Evolutionary conservation across 53 echinoderm and acorn worm species (phyloP), one percentile per base, ranked within the genome.

Genomic region (Pentamera pediparva): DNA sequence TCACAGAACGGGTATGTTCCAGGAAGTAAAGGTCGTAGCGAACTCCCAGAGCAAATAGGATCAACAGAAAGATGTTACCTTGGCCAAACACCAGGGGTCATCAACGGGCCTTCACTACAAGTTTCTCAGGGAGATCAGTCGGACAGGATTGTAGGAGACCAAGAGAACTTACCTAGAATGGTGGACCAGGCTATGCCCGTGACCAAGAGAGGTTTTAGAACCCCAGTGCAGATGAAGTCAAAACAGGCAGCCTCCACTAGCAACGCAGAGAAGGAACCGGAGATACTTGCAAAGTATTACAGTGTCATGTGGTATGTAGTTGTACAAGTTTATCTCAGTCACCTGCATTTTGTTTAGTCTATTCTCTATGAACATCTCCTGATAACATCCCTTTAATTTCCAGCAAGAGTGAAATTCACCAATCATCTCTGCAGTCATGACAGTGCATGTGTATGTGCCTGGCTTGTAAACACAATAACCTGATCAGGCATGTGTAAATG

Each of bases 301-400:
- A 84, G 47, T 73, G 84, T 86, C 6, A 86, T 80, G 76, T 86
- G 81, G 81, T 81, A 69, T 52, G 69, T 31, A 50, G 37, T 0
- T n/a, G 74, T 62, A 31, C 63, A 92, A 89, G 92, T 89, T 85
- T 76, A 92, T 28, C 26, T 28, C 47, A 45, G 11, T 45, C 18
- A 45, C 11, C 47, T 12, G 18, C 11, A 12, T 45, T 45, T 12
- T 45, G 47, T 45, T 45, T 45, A 45, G n/a, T n/a, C n/a, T 52
- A 22, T 52, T 15, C 3, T 52, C 2, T 6, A 11, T 52, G 6
- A 13, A 5, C 2, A 51, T 24, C 7, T 52, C 25, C 17, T 2
- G 10, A 52, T 52, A 15, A 45, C n/a, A 45, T 45, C 47, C 12
- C 15, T 41, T 9, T 41, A 41, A 41, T 9, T 41, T 41, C 9